Percentiles rank a stretch among this genome's conserved stretches.
Evolutionary conservation across 92 coral and sea anemone genomes (phyloP).

Genomic region (Plumapathes pennacea): DNA sequence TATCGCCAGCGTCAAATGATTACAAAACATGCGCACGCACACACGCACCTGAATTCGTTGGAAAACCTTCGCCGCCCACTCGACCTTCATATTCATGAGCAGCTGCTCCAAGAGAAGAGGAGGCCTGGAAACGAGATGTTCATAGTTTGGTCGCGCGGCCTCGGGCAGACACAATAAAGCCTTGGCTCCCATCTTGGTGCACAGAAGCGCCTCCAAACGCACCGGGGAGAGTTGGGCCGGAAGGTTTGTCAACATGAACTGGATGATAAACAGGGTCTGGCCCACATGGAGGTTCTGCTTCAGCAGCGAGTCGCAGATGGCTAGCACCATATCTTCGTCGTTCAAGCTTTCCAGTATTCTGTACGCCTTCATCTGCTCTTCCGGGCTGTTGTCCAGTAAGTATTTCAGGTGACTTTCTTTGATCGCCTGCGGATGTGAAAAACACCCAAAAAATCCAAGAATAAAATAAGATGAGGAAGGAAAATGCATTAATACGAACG

Average conservation of each 20-base stretch:
- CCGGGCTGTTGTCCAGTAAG: slow-evolving; percentile 75
- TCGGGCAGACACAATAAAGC: slow-evolving; percentile 92
- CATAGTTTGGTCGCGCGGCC: slow-evolving; percentile 70
- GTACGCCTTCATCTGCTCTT: slow-evolving; percentile 89
- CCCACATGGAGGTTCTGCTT: slow-evolving; percentile 80
- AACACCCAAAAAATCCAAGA: background rate
- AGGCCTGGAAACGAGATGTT: slow-evolving; percentile 89
- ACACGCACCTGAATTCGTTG: slow-evolving; percentile 73
- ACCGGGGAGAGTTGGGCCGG: slow-evolving; percentile 69
- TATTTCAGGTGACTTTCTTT: slow-evolving; percentile 76
- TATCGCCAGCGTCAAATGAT: too few species aligned
- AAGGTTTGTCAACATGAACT: slow-evolving; percentile 90
- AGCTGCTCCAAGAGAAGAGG: slow-evolving; percentile 87
- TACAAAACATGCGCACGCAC: too few species aligned
- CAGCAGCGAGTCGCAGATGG: slow-evolving; percentile 81
- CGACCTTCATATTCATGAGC: slow-evolving; percentile 96
- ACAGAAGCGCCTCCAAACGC: slow-evolving; percentile 69
- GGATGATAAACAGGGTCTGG: slow-evolving; percentile 82
- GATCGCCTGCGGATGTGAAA: slow-evolving; percentile 71
- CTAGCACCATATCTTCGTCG: slow-evolving; percentile 73
- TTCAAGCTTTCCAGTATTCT: slow-evolving; percentile 78
- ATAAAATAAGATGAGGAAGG: too few species aligned
- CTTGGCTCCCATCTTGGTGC: slow-evolving; percentile 94
- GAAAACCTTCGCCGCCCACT: slow-evolving; percentile 95
- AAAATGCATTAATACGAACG: too few species aligned